Conservation (phyloP, 1,140 invertebrate genomes). For the Protaetia brevitarsis region DNA sequence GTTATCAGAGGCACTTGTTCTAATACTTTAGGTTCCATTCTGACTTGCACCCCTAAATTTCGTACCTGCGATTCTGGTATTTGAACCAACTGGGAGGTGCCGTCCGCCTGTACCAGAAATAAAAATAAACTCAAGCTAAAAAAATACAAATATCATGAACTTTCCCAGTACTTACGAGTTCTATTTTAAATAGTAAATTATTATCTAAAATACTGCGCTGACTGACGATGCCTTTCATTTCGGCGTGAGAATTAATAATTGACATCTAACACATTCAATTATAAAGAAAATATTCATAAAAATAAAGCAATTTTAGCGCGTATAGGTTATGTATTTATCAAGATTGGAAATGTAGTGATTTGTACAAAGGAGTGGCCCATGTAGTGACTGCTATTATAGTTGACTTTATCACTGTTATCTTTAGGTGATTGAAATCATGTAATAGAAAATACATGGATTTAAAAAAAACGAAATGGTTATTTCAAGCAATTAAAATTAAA, state of each 20-base stretch:
- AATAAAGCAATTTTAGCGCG: neutral
- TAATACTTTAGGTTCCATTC: neutral
- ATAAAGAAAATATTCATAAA: neutral
- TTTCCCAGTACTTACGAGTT: neutral
- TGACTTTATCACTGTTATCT: too few relatives aligned
- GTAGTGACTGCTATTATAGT: neutral
- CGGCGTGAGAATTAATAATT: neutral
- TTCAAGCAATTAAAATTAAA: too few relatives aligned
- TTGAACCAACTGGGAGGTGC: neutral
- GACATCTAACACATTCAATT: slow-evolving; percentile 1
- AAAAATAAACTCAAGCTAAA: neutral
- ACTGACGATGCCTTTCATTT: neutral
- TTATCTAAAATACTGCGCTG: neutral
- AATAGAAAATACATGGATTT: too few relatives aligned
- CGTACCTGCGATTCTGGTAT: neutral
- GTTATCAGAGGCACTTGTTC: neutral
- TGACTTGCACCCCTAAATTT: neutral
- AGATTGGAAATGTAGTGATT: neutral
- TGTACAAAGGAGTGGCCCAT: neutral
- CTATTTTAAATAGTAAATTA: neutral
- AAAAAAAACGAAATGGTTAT: too few relatives aligned
- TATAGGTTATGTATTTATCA: neutral
- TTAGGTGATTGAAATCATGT: too few relatives aligned
- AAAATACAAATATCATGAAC: neutral
- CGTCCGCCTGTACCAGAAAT: neutral